Conservation (phyloP, 2,113 vertebrate species). For the Peucedramus taeniatus region DNA sequence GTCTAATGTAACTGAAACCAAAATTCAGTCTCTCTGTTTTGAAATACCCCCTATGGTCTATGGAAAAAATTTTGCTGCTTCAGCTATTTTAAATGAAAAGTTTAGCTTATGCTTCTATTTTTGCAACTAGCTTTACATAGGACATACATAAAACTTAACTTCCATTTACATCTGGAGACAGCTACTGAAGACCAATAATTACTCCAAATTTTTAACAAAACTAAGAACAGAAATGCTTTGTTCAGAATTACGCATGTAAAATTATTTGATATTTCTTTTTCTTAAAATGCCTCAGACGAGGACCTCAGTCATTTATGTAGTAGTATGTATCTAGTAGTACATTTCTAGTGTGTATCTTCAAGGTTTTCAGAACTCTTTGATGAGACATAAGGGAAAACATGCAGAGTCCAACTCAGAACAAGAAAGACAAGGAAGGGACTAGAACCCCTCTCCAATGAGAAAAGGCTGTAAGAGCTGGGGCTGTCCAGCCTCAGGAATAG, state of each 20-base stretch:
- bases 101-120: background rate
- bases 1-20: background rate
- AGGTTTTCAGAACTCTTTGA: background rate
- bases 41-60: background rate
- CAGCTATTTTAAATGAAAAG: background rate
- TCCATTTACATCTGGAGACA: background rate
- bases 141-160: background rate
- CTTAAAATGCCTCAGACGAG: background rate
- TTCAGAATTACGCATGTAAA: background rate
- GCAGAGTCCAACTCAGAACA: background rate
- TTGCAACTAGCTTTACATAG: background rate
- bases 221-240: background rate
- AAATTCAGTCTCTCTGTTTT: background rate
- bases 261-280: background rate
- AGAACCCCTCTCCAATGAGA: background rate
- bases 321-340: rapidly evolving
- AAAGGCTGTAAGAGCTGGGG: background rate
- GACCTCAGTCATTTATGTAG: background rate
- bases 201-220: background rate
- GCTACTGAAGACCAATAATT: background rate
- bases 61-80: background rate
- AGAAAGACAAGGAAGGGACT: background rate
- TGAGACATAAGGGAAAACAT: background rate
- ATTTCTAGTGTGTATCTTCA: background rate
- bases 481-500: background rate